Base-by-base conservation (phyloP, 2,888 invertebrate genomes). In the Nymphalis polychloros region DNA sequence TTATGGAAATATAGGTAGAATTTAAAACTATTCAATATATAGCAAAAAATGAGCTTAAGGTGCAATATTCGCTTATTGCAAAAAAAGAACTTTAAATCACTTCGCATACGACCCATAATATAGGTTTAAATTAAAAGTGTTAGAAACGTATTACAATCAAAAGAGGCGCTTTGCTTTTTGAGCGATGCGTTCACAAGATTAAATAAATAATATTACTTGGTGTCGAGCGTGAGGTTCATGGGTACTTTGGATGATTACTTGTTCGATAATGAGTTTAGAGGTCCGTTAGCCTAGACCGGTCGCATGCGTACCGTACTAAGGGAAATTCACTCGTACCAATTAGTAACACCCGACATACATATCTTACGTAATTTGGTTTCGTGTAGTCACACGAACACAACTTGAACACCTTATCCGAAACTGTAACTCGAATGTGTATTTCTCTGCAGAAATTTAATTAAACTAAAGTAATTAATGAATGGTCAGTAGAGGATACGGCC, bases 251-350 rank as follows among this genome's bases (percentile, higher is more conserved):
- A 82, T 82, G 83, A 85, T 83, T 85, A 84, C 85, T 85, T 79
- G 83, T 85, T 84, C 80, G 82, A 82, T 86, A 87, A 88, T 87
- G 79, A 88, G 86, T 87, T 85, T 82, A 80, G 77, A 77, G 78
- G 79, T 72, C 90, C 90, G 89, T 91, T 90, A 79, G 77, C 73
- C 75, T 53, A 74, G 78, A 85, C 86, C 87, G 83, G 86, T 83
- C 83, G 79, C 75, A 81, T 78, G 78, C 79, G 79, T 78, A 78
- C 77, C 75, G 78, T 77, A 82, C 80, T 79, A 79, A 76, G 76
- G 76, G 76, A 79, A 79, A 75, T 76, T 75, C 79, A 80, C 79
- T 81, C 76, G 82, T 82, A 81, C 79, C 87, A 89, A 89, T 90
- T 91, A 90, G 85, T 84, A 79, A 81, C 81, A 78, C 81, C 81